phyloP scores from a whole-genome alignment of 1,140 invertebrate genomes.

The Meloidogyne hapla region DNA sequence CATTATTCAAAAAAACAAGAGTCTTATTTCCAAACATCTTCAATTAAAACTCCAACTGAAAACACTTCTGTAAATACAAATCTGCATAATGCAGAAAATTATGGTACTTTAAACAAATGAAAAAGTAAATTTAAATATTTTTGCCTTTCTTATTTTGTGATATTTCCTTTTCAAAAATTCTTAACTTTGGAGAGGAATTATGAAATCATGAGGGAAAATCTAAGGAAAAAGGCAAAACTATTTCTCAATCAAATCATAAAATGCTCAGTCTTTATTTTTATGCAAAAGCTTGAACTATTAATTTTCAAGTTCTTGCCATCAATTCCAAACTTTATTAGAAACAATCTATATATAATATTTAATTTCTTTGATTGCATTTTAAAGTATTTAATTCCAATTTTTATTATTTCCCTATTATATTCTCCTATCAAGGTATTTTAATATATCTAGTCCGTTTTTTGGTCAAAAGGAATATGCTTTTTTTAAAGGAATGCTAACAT shows the following conservation, averaged over 20 bases:
- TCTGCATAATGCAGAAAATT: neutral
- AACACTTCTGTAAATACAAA: slow-evolving; percentile 6
- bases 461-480: neutral
- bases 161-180: no score
- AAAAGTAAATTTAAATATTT: neutral
- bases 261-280: neutral
- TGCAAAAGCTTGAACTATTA: neutral
- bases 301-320: no score
- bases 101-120: neutral
- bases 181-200: no score
- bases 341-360: no score
- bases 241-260: neutral
- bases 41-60: neutral
- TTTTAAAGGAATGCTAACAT: no score
- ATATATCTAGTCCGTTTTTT: neutral
- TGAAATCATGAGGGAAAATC: no score
- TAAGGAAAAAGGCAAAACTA: no score
- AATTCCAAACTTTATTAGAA: no score
- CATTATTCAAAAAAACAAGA: neutral
- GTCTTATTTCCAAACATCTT: neutral
- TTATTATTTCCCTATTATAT: neutral
- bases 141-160: no score
- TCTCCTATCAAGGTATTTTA: neutral
- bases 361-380: neutral
- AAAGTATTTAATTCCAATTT: neutral